phyloP scores from a whole-genome alignment of 1,140 invertebrate genomes.

The Drosophila baimaii region DNA sequence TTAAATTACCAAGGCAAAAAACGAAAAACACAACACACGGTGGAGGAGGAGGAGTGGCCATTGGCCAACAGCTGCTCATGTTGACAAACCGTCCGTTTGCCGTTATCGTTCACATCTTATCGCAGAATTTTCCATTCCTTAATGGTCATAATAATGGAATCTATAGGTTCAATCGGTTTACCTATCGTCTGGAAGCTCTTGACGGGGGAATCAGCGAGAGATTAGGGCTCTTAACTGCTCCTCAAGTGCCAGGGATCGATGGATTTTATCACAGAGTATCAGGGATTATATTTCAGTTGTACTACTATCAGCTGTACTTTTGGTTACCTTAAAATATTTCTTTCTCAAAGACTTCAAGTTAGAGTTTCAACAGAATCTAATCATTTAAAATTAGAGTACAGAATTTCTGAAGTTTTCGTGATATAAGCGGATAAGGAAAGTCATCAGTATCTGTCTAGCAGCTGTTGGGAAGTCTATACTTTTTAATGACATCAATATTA shows the following conservation, averaged over 20 bases:
- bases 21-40: conserved; percentile 11
- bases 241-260: conserved; percentile 14
- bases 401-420: too few species aligned
- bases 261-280: conserved; percentile 15
- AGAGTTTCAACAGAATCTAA: not conserved
- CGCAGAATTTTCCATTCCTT: conserved; percentile 47
- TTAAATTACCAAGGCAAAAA: conserved; percentile 57
- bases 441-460: not conserved
- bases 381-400: too few species aligned
- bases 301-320: not conserved
- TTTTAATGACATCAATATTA: not conserved
- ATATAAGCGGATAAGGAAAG: too few species aligned
- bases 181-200: conserved; percentile 25
- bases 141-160: conserved; percentile 29
- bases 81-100: conserved; percentile 48
- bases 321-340: not conserved
- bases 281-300: not conserved
- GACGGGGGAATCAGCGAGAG: conserved; percentile 21
- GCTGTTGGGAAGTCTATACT: not conserved
- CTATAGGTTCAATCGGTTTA: conserved; percentile 22
- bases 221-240: conserved; percentile 15
- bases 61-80: conserved; percentile 52
- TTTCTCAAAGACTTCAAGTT: too few species aligned
- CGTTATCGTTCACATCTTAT: conserved; percentile 77
- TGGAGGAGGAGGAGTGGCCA: not conserved